Percentiles rank a stretch among this genome's conserved stretches.
phyloP scores from a whole-genome alignment of 2,797 vertebrate species.

The Rousettus madagascariensis region DNA sequence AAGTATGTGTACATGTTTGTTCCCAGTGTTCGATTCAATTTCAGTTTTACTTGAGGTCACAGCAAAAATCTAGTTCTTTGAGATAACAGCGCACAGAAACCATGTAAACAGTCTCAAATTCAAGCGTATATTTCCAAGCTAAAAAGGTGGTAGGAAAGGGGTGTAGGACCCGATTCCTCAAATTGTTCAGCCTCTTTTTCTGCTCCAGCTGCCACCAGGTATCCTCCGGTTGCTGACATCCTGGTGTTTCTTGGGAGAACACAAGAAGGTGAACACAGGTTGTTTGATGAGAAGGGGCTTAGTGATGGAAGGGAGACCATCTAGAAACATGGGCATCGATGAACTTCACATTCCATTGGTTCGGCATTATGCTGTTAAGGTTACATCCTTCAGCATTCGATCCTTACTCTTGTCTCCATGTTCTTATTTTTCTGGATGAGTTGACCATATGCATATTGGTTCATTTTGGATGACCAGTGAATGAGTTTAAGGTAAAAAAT shows the following conservation, averaged over 20 bases:
- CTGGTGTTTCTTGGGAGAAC: not conserved
- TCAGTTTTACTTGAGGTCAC: conserved; percentile 8
- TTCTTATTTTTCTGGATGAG: not conserved
- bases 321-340: not conserved
- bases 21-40: conserved; percentile 33
- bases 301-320: not conserved
- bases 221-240: not conserved
- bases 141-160: not conserved
- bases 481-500: not conserved
- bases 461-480: not conserved
- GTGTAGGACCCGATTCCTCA: not conserved
- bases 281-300: not conserved
- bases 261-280: not conserved
- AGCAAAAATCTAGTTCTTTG: not conserved
- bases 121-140: not conserved
- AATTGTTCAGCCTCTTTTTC: not conserved
- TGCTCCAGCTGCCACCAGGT: not conserved
- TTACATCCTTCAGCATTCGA: not conserved
- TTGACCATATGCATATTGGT: not conserved
- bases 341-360: not conserved
- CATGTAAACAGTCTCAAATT: not conserved
- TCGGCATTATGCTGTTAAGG: not conserved
- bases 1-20: not conserved
- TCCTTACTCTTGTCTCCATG: not conserved
- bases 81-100: not conserved